Percentiles rank a stretch among this genome's conserved stretches.
Evolutionary conservation across 2,113 vertebrate genomes (phyloP).

Genomic region (Albula goreensis): DNA sequence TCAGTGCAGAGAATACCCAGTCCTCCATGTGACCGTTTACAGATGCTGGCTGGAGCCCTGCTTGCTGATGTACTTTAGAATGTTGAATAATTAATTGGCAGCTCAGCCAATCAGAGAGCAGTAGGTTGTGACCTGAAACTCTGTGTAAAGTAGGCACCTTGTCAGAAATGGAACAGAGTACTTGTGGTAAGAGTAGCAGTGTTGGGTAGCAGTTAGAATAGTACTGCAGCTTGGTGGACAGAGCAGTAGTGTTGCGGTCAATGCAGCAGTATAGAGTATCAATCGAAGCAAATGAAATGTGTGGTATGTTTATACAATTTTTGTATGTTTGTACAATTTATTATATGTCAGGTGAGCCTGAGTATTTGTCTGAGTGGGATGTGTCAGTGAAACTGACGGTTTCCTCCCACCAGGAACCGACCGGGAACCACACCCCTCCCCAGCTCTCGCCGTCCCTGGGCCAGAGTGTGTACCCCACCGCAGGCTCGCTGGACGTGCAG

Average conservation of each 20-base stretch:
- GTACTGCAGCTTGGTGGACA: neutral
- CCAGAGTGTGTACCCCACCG: conserved; percentile 92
- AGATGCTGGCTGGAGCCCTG: neutral
- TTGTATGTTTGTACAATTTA: too few species aligned
- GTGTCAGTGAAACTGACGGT: neutral
- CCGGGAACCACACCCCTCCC: conserved; percentile 94
- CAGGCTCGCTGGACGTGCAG: conserved; percentile 97
- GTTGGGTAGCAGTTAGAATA: neutral
- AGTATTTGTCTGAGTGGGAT: neutral
- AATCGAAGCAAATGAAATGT: neutral
- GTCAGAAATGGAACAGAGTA: neutral
- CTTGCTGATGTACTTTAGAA: neutral
- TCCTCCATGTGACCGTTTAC: neutral
- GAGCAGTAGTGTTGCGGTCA: too few species aligned
- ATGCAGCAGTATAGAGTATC: too few species aligned
- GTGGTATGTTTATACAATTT: too few species aligned
- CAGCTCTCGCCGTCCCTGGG: conserved; percentile 94
- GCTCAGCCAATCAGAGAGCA: neutral
- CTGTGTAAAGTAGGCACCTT: neutral
- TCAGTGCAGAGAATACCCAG: neutral
- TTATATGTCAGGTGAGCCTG: neutral
- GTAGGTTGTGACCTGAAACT: neutral
- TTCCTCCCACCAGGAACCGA: conserved; percentile 80
- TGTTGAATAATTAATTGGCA: neutral
- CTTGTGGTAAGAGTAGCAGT: neutral